phyloP scores from a whole-genome alignment of 2,113 vertebrate species.

The Osmerus eperlanus region DNA sequence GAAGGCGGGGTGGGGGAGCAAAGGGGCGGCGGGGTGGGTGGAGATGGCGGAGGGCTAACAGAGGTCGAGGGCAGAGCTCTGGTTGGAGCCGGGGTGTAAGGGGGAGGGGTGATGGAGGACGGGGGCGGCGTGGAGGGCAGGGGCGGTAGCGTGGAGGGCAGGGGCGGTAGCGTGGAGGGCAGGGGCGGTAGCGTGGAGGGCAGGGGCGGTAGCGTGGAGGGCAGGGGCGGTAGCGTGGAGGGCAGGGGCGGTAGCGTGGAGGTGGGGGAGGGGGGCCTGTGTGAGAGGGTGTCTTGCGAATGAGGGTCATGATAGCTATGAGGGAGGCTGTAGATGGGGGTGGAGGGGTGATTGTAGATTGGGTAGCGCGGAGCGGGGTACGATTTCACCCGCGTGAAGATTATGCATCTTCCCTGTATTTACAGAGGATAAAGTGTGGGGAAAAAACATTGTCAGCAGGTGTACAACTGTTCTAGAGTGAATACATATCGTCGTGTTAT shows the following conservation, averaged over 20 bases:
- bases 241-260: conserved; percentile 70
- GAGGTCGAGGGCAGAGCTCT: conserved; percentile 57
- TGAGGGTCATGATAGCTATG: conserved; percentile 47
- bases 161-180: conserved; percentile 69
- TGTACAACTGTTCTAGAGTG: too few relatives aligned
- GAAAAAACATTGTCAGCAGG: too few relatives aligned
- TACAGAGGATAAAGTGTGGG: conserved; percentile 22
- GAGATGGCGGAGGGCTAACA: conserved; percentile 19
- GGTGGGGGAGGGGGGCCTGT: conserved; percentile 62
- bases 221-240: conserved; percentile 71
- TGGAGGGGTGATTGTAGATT: conserved; percentile 78
- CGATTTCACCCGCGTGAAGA: conserved; percentile 84
- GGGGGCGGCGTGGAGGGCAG: conserved; percentile 72
- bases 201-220: conserved; percentile 62
- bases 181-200: conserved; percentile 71
- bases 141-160: conserved; percentile 68
- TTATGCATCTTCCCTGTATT: conserved; percentile 88
- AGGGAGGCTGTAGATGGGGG: conserved; percentile 73
- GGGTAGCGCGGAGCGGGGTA: conserved; percentile 78
- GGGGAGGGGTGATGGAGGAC: conserved; percentile 63
- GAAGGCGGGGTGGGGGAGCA: conserved; percentile 55
- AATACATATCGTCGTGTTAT: too few relatives aligned
- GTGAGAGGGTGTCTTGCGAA: conserved; percentile 50
- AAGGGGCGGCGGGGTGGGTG: conserved; percentile 44
- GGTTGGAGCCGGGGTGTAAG: conserved; percentile 65